phyloP scores from a whole-genome alignment of 92 coral and sea anemone species.

The Umimayanthus chanpuru region DNA sequence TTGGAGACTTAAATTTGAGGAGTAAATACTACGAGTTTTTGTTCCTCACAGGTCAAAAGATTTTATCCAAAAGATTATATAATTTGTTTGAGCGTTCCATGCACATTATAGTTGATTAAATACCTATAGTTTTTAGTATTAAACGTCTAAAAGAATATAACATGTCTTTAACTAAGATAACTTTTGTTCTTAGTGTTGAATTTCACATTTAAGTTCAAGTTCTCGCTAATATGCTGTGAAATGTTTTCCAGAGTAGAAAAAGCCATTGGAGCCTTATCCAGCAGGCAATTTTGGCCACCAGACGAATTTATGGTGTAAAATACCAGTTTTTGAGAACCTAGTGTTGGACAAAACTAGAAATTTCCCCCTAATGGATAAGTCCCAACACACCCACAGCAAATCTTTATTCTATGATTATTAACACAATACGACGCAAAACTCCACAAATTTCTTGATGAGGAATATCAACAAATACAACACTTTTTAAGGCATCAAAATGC shows the following conservation, averaged over 20 bases:
- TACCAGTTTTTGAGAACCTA: neutral
- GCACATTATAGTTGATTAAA: neutral
- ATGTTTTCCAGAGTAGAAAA: neutral
- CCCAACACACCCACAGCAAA: neutral
- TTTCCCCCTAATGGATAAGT: neutral
- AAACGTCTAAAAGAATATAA: neutral
- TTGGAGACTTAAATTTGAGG: neutral
- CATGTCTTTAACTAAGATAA: neutral
- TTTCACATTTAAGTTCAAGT: neutral
- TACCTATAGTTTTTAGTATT: too few species aligned
- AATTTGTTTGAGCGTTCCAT: neutral
- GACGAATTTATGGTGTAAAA: too few species aligned
- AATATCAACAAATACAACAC: neutral
- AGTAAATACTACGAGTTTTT: neutral
- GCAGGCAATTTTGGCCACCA: constrained; percentile 7
- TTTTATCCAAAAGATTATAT: neutral
- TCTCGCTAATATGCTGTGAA: neutral
- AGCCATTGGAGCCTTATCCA: neutral
- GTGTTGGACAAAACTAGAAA: neutral
- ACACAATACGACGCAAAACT: too few species aligned
- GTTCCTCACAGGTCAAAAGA: neutral
- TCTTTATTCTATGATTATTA: too few species aligned
- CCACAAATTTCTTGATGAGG: neutral
- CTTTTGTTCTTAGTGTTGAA: neutral
- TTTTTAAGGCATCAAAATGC: neutral